A percentile compares a stretch with the other conserved stretches of the same genome.
Evolutionary conservation across 2,797 vertebrate genomes (phyloP).

Genomic region (Eulemur mongoz): DNA sequence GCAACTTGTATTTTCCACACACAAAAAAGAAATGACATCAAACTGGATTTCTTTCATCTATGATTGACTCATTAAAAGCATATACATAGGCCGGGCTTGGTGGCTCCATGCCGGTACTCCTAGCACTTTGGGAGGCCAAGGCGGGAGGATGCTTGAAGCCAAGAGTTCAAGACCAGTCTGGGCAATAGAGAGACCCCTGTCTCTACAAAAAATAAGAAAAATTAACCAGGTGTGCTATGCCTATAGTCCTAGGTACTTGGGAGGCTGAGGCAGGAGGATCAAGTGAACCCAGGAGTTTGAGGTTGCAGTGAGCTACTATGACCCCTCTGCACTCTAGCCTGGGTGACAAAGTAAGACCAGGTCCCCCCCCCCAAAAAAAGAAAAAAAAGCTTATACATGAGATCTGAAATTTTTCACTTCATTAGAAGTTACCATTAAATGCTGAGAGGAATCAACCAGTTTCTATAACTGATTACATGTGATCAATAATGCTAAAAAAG

Average conservation of each 20-base stretch:
- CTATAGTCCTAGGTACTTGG: background rate
- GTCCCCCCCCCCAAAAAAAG: background rate
- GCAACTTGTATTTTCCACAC: background rate
- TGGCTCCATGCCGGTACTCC: background rate
- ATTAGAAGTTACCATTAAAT: constrained; percentile 32
- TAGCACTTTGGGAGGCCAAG: background rate
- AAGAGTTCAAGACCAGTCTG: background rate
- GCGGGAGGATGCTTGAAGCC: background rate
- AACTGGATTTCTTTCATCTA: constrained; percentile 53
- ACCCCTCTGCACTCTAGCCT: background rate
- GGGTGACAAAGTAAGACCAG: background rate
- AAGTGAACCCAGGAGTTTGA: background rate
- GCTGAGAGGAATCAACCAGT: background rate
- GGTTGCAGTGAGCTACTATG: background rate
- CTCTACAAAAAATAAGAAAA: background rate
- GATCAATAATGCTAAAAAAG: constrained; percentile 11
- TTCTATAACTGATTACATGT: constrained; percentile 7
- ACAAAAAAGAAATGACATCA: constrained; percentile 7
- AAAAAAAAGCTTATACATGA: background rate
- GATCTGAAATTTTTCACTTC: constrained; percentile 14
- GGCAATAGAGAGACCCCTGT: background rate
- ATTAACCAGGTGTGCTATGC: background rate
- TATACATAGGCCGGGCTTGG: background rate
- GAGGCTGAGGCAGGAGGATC: background rate
- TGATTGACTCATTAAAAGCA: constrained; percentile 23